Evolutionary conservation across 64 coral and sea anemone species (phyloP).

Genomic region (Dendrophyllia cribrosa): DNA sequence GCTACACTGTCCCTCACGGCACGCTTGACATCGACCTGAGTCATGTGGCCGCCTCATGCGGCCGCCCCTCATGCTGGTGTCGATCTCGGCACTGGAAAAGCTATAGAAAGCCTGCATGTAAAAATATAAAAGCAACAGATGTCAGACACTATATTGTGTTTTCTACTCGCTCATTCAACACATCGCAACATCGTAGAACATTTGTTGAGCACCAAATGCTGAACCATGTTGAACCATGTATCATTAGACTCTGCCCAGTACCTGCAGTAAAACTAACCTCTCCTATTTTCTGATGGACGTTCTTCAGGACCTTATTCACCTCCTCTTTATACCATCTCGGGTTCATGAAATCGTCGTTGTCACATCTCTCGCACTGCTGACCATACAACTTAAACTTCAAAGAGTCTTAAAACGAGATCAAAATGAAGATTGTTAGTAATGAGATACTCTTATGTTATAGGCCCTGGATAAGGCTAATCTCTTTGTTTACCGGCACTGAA

Average conservation of each 20-base stretch:
- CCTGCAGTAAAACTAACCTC: background rate
- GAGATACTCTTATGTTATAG: background rate
- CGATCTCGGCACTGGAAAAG: background rate
- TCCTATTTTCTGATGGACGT: conserved; percentile 47
- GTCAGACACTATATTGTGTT: no score
- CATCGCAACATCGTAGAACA: no score
- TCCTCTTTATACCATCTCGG: conserved; percentile 50
- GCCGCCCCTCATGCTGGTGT: background rate
- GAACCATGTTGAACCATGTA: no score
- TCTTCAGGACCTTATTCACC: conserved; percentile 2
- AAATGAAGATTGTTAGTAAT: background rate
- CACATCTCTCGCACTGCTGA: conserved; percentile 10
- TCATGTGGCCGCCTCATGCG: background rate
- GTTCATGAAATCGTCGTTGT: background rate
- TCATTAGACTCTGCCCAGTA: no score
- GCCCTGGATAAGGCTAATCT: no score
- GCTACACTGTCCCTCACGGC: conserved; percentile 1
- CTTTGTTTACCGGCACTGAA: no score
- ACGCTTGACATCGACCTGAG: background rate
- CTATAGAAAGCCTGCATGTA: background rate
- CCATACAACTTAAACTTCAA: conserved; percentile 50
- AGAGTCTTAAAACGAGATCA: background rate
- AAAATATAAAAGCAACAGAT: background rate
- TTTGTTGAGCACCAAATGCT: no score
- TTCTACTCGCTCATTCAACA: no score